Percentiles rank a stretch among this genome's conserved stretches.
Conservation (phyloP, 2,797 vertebrate species). For the Ispidina lecontei region DNA sequence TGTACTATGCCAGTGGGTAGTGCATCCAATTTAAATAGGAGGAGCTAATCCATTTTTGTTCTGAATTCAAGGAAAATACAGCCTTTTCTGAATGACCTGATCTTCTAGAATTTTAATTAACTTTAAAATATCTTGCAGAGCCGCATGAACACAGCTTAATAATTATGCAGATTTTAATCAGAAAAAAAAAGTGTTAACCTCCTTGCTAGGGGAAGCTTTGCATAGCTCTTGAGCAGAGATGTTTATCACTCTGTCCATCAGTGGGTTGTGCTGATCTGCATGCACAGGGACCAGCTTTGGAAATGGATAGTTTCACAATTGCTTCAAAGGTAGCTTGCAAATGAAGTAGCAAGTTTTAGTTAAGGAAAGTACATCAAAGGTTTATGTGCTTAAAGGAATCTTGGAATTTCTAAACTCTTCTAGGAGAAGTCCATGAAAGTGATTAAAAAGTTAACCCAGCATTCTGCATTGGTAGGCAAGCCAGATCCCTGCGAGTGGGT, state of each 20-base stretch:
- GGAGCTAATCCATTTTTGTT: neutral
- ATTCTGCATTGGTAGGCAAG: neutral
- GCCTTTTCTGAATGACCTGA: neutral
- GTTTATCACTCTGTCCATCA: neutral
- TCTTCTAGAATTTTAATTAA: constrained; percentile 4
- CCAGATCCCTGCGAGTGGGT: neutral
- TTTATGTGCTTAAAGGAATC: neutral
- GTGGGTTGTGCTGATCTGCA: constrained; percentile 9
- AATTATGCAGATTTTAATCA: constrained; percentile 20
- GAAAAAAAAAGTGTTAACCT: neutral
- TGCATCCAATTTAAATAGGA: neutral
- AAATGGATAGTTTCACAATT: neutral
- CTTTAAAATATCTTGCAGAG: neutral
- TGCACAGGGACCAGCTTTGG: neutral
- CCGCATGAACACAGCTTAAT: neutral
- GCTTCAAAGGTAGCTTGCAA: neutral
- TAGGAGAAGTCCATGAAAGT: neutral
- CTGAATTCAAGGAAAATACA: neutral
- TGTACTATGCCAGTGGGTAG: neutral
- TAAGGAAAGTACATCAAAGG: neutral
- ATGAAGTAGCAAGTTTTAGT: neutral
- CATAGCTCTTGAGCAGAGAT: neutral
- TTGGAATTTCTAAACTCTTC: neutral
- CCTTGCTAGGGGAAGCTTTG: neutral
- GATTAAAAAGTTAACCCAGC: neutral